phyloP scores from a whole-genome alignment of 2,888 invertebrate genomes.

The Rhagium mordax region DNA sequence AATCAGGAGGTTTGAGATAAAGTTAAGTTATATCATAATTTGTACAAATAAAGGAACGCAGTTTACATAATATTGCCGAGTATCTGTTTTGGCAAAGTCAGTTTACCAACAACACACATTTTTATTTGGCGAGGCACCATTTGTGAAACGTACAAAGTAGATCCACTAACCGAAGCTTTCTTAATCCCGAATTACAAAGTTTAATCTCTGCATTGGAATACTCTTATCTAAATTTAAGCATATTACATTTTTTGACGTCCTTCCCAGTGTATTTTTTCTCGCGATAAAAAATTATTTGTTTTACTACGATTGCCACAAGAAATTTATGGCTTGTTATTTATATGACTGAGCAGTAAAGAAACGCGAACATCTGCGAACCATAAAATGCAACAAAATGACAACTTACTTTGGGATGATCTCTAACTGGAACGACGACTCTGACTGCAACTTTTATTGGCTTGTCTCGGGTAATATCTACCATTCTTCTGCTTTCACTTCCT shows the following conservation, averaged over 20 bases:
- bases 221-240: neutral
- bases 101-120: no score
- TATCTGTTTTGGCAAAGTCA: no score
- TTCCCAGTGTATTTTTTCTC: neutral
- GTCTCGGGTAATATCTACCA: conserved; percentile 90
- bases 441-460: conserved; percentile 91
- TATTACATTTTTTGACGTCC: neutral
- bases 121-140: no score
- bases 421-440: conserved; percentile 87
- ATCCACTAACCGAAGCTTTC: no score
- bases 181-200: no score
- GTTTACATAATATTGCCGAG: no score
- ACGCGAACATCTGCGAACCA: neutral
- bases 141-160: no score
- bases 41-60: no score
- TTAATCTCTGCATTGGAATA: no score
- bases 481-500: conserved; percentile 74
- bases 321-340: neutral
- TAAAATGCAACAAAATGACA: conserved; percentile 36
- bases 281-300: neutral
- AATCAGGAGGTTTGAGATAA: no score
- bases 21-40: no score
- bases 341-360: neutral
- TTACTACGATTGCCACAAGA: neutral
- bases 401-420: conserved; percentile 88